Base-by-base conservation (phyloP, 2,888 invertebrate species). In the Aphelenchoides bicaudatus region DNA sequence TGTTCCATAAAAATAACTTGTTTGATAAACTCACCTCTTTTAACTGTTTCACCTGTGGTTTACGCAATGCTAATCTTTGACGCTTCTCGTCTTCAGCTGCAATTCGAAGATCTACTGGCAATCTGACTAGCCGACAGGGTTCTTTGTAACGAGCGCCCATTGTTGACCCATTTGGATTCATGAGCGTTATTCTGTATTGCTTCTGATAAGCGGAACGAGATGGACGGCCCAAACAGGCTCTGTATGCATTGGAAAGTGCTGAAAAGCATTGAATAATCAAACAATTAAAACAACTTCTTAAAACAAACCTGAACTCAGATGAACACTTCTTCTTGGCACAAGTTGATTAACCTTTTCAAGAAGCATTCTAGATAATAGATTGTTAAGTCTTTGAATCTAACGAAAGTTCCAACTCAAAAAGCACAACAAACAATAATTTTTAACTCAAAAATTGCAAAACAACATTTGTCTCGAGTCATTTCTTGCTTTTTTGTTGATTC, bases 141-240 rank as follows among this genome's bases (percentile, higher is more conserved):
- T 74, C 73, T 4, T 60, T 23, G 6, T 64, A 61, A 13, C 72
- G 67, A 1, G 70, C 68, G n/a, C 59, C 54, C 63, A 89, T 86
- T 25, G 89, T 88, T 25, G 93, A 89, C 49, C 94, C 94, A 84
- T 94, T 88, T 0, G 91, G 84, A 56, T 87, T 82, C 29, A 93
- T 87, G 1, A 94, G 80, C 62, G 85, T 81, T 0, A 89, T 88
- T 16, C 89, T 90, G 82, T 91, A 93, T 67, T 84, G 85, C 74
- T 87, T 85, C 29, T 86, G 82, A 79, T 89, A 92, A 1, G 86
- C 80, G 58, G 84, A 84, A 68, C 92, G 85, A 74, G 88, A 88
- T 50, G 87, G 85, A 79, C 87, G 87, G 1, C 89, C 88, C 51
- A 93, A 84, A 47, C 86, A 65, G 3, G 74, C 69, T 39, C 73